Evolutionary conservation across 2,113 vertebrate species (phyloP).

Genomic region (Prunella fulvescens): DNA sequence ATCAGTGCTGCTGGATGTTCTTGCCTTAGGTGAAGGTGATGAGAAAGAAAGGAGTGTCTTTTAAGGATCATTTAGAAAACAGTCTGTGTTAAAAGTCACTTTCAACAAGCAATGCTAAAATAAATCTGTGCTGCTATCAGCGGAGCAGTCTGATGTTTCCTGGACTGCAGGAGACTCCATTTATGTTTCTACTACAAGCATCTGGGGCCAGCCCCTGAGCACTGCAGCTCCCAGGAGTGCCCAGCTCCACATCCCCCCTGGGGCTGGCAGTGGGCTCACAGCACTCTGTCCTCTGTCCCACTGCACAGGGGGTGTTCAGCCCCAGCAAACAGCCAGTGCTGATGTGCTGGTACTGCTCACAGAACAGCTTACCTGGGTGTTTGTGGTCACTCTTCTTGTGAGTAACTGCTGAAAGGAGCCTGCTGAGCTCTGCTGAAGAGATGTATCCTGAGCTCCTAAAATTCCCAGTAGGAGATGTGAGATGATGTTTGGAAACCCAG

Average conservation of each 20-base stretch:
- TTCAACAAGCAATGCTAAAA: conserved; percentile 26
- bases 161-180: not conserved
- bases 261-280: not conserved
- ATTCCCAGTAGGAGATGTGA: not conserved
- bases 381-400: not conserved
- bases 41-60: conserved; percentile 35
- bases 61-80: conserved; percentile 53
- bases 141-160: not conserved
- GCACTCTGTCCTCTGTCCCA: not conserved
- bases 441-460: not conserved
- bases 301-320: accelerated
- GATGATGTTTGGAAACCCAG: not conserved
- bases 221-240: accelerated
- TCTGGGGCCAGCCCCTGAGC: not conserved
- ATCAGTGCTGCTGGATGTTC: conserved; percentile 55
- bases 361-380: not conserved
- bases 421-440: not conserved
- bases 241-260: accelerated
- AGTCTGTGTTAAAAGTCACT: conserved; percentile 16
- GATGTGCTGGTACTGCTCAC: not conserved
- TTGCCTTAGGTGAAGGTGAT: conserved; percentile 55
- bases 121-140: not conserved
- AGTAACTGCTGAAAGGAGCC: not conserved
- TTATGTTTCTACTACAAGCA: not conserved
- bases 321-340: not conserved